These are phyloP conservation scores for Plemyria rubiginata DNA, from an alignment of 2,888 invertebrate species.

Conservation along the genomic window DNA sequence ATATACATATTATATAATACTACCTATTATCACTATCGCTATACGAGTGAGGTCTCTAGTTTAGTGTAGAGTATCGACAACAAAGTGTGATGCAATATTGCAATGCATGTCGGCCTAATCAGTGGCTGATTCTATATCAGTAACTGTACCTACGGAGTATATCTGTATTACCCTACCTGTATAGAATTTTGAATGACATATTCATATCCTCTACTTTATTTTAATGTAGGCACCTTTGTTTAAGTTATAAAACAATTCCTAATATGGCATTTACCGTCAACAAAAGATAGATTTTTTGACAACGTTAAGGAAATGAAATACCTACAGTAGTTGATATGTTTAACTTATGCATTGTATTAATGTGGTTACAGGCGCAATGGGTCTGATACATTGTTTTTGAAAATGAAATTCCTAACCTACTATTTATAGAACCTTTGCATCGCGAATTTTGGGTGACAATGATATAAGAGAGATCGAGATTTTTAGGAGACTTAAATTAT, in stretches of 20 bases:
- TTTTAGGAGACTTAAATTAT: slow-evolving; percentile 33
- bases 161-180: too few species aligned
- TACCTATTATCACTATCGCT: slow-evolving; percentile 68
- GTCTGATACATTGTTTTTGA: slow-evolving; percentile 35
- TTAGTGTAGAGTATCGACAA: slow-evolving; percentile 56
- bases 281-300: slow-evolving; percentile 75
- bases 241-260: slow-evolving; percentile 74
- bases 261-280: slow-evolving; percentile 83
- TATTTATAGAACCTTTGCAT: slow-evolving; percentile 58
- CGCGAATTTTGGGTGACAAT: slow-evolving; percentile 64
- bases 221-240: slow-evolving; percentile 47
- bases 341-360: slow-evolving; percentile 67
- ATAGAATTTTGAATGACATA: slow-evolving; percentile 37
- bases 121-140: slow-evolving; percentile 56
- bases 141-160: slow-evolving; percentile 39
- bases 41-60: slow-evolving; percentile 70
- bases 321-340: slow-evolving; percentile 68
- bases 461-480: slow-evolving; percentile 56
- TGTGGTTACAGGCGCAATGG: slow-evolving; percentile 37
- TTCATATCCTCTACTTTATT: slow-evolving; percentile 45
- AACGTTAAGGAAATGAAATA: slow-evolving; percentile 73
- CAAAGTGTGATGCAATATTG: slow-evolving; percentile 50
- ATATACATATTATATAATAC: slow-evolving; percentile 58
- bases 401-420: slow-evolving; percentile 70
- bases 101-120: slow-evolving; percentile 66